Conservation (phyloP, 2,888 invertebrate genomes). For the Stenodera caucasica region DNA sequence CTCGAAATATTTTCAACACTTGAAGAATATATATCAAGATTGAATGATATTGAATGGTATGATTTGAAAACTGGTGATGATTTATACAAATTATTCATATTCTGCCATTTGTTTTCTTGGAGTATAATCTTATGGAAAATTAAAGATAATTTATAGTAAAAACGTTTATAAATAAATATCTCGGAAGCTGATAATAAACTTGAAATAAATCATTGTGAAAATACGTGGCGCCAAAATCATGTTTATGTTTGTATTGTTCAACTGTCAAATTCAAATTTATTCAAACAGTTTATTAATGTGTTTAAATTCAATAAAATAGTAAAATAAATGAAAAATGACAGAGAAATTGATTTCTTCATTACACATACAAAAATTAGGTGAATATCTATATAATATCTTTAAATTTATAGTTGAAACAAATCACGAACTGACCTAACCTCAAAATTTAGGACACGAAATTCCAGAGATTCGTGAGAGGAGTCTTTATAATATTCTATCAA, state of each 20-base stretch:
- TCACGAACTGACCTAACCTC: constrained; percentile 15
- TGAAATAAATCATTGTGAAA: neutral
- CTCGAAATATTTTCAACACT: neutral
- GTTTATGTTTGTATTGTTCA: constrained; percentile 9
- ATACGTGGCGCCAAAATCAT: constrained; percentile 1
- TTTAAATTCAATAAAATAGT: neutral
- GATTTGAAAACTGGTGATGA: constrained; percentile 38
- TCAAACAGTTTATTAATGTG: constrained; percentile 3
- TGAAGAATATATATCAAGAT: neutral
- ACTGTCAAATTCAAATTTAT: constrained; percentile 11
- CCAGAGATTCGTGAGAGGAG: constrained; percentile 55
- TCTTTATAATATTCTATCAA: constrained; percentile 57
- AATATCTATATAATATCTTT: constrained; percentile 20
- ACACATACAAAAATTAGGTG: constrained; percentile 51
- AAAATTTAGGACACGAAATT: constrained; percentile 50
- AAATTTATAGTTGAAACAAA: neutral
- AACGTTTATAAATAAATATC: neutral
- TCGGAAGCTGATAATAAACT: no score
- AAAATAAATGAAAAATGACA: constrained; percentile 30
- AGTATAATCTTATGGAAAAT: constrained; percentile 38
- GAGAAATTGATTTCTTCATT: constrained; percentile 43
- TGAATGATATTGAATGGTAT: constrained; percentile 20
- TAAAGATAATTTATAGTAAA: constrained; percentile 12
- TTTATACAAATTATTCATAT: constrained; percentile 38
- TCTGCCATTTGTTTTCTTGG: constrained; percentile 41